These are phyloP conservation scores for Apodemus agrarius DNA, from an alignment of 2,797 vertebrate species.

Conservation along the genomic window DNA sequence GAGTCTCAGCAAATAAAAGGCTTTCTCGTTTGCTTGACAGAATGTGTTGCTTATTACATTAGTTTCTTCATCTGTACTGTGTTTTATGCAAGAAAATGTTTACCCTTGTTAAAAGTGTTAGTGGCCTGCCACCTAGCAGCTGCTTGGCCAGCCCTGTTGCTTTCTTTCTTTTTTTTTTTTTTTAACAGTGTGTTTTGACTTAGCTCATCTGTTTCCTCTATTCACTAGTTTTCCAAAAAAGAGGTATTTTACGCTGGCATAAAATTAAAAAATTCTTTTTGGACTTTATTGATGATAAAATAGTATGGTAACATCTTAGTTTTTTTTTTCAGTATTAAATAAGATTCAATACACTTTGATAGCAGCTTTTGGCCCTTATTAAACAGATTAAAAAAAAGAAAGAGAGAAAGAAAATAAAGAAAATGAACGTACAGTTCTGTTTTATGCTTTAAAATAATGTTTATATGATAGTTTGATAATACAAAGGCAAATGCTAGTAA, in stretches of 20 bases:
- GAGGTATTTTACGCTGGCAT: neutral
- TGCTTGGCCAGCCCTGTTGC: neutral
- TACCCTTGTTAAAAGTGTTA: neutral
- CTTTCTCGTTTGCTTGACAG: neutral
- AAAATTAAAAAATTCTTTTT: slow-evolving; percentile 32
- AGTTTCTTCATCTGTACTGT: neutral
- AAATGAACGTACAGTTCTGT: slow-evolving; percentile 41
- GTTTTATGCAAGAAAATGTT: neutral
- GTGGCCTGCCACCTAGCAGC: neutral
- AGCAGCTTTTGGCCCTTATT: slow-evolving; percentile 57
- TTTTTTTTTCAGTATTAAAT: slow-evolving; percentile 67
- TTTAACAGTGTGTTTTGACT: neutral
- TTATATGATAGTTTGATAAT: slow-evolving; percentile 65
- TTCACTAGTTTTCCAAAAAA: slow-evolving; percentile 42
- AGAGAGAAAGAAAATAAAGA: neutral
- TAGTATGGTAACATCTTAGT: slow-evolving; percentile 25
- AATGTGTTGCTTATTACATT: neutral
- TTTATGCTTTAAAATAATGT: slow-evolving; percentile 35
- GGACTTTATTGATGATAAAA: slow-evolving; percentile 61
- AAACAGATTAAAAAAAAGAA: too few relatives aligned
- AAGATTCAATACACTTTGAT: slow-evolving; percentile 62
- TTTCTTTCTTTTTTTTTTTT: too few relatives aligned
- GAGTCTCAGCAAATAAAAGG: neutral
- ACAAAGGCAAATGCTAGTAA: slow-evolving; percentile 69
- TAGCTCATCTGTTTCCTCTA: neutral